Conservation (phyloP, 2,888 invertebrate species). For the Clostera curtula region DNA sequence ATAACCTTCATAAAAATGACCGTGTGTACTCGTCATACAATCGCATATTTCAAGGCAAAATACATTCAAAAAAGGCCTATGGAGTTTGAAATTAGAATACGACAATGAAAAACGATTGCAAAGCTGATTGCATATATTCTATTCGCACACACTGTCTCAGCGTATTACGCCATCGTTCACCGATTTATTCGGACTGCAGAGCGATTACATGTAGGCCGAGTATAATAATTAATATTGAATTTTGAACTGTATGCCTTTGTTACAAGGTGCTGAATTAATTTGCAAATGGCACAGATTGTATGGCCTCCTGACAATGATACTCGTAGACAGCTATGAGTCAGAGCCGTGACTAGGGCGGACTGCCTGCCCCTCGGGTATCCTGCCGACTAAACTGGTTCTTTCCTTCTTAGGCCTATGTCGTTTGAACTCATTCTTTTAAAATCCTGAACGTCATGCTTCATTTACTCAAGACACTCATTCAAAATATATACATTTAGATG, state of each 20-base stretch:
- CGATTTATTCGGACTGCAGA: conserved; percentile 57
- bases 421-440: too few species aligned
- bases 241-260: conserved; percentile 25
- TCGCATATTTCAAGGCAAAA: too few species aligned
- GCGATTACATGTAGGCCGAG: conserved; percentile 43
- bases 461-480: too few species aligned
- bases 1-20: too few species aligned
- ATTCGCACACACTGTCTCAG: conserved; percentile 42
- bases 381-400: conserved; percentile 5
- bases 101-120: conserved; percentile 22
- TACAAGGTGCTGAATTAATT: conserved; percentile 14
- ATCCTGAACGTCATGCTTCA: too few species aligned
- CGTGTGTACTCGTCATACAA: too few species aligned
- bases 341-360: conserved; percentile 25
- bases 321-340: conserved; percentile 53
- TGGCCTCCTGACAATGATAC: conserved; percentile 38
- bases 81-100: not conserved
- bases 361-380: conserved; percentile 21
- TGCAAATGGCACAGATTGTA: conserved; percentile 4
- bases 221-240: conserved; percentile 17
- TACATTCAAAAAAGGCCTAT: not conserved
- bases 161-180: conserved; percentile 43
- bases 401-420: too few species aligned
- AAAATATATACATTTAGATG: too few species aligned
- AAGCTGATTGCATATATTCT: conserved; percentile 32